Evolutionary conservation across 1,140 invertebrate genomes (phyloP), one percentile per base, ranked within the genome.

Genomic region (Diachasmimorpha longicaudata): DNA sequence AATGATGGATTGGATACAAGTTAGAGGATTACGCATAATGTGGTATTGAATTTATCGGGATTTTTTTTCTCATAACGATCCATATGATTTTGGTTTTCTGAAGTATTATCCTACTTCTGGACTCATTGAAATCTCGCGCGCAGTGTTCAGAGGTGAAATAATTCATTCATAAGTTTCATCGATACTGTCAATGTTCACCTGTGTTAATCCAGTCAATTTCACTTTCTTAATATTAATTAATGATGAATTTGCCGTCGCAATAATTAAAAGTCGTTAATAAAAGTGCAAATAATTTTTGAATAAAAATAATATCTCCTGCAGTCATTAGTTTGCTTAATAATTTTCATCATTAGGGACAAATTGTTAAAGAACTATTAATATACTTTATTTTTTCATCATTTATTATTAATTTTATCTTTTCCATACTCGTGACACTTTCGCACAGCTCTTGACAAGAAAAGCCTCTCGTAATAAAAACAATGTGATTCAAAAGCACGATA

Each of bases 21-120:
- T 78, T 80, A 78, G 77, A 78, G 66, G 80, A 79, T 79, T 78
- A 79, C 74, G 75, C 80, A 81, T 82, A 79, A 78, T 78, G 76
- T 81, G 72, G 58, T 75, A 46, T 80, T 67, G 10, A 23, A 9
- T 63, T 63, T 52, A n/a, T 58, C 68, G 71, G 25, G 44, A 31
- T 72, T 77, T 75, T 77, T 68, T 70, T 71, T 78, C 73, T 52
- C 14, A 75, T 76, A 75, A 77, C 73, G 78, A 13, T 70, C 39
- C 67, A 73, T 67, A 9, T 63, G 58, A 13, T 55, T 52, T 55
- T 55, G 48, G 4, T 19, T 63, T 31, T 23, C 19, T 4, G 10
- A 25, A 25, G 19, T 78, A n/a, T 37, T 36, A 55, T 72, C 36
- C 52, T 52, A 13, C 70, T 79, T 76, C 80, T 80, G 74, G 70